Evolutionary conservation across 2,113 vertebrate species (phyloP), one percentile per base, ranked within the genome.

Genomic region (Gobiocypris rarus): DNA sequence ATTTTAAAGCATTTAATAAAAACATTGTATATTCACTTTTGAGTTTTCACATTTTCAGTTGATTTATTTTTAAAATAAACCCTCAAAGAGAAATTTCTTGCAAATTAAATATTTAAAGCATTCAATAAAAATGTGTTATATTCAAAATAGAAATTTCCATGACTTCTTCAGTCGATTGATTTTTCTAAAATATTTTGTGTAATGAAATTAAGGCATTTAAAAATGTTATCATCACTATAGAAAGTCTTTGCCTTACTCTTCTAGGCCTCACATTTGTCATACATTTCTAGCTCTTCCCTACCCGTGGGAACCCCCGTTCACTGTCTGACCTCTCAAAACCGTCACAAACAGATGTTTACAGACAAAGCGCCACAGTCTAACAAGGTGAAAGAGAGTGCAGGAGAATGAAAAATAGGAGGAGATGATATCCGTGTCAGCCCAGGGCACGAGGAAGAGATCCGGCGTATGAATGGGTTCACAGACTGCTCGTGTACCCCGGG

Each of bases 401-500:
- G 63, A 69, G 45, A 86, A 83, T 71, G 81, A 69, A 81, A 15
- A 75, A 75, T 52, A 56, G 85, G 73, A 86, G 82, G 85, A 54
- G 83, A 78, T 59, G 84, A 87, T 54, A 75, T 58, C 75, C 3
- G 31, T 77, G 52, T 34, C 19, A 11, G 17, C 50, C 28, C 50
- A 22, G 31, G 28, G 50, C 19, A 3, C 11, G 22, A 58, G 28
- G 3, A 41, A 58, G 54, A 5, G 19, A 38, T 76, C 28, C 24
- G 10, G 19, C 3, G 3, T 86, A 82, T 88, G 85, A 76, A 86
- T 63, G 52, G 52, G 52, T 54, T 54, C 52, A 54, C 52, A 54
- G 69, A 61, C 84, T 88, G 84, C 88, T 85, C 84, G 85, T 17
- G 54, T 78, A 58, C 13, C 19, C 65, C 10, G 34, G 75, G 56